Percentiles rank a stretch among this genome's conserved stretches.
phyloP scores from a whole-genome alignment of 92 coral and sea anemone species.

The Porites lobata region DNA sequence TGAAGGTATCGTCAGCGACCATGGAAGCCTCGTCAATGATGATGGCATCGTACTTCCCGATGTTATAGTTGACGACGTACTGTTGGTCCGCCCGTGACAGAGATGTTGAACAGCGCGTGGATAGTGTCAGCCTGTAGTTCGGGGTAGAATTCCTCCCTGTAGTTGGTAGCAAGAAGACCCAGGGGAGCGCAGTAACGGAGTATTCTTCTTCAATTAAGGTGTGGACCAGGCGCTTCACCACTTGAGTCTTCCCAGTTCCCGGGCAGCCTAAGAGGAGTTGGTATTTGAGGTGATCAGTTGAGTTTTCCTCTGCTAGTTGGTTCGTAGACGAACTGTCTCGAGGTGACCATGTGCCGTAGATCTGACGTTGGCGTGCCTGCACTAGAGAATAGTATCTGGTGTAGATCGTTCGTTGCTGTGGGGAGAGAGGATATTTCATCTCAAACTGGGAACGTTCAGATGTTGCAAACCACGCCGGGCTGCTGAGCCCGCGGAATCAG shows the following conservation, averaged over 20 bases:
- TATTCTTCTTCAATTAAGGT: no score
- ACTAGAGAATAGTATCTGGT: no score
- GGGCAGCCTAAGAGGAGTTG: not conserved
- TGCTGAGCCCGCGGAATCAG: slow-evolving; percentile 18
- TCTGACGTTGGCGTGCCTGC: no score
- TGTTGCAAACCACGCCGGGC: slow-evolving; percentile 14
- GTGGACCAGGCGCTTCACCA: not conserved
- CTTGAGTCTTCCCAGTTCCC: not conserved
- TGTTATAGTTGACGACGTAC: not conserved
- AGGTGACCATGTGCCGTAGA: no score
- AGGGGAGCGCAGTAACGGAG: no score
- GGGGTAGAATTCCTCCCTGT: not conserved
- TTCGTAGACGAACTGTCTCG: no score
- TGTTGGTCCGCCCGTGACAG: not conserved
- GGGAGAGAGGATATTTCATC: no score
- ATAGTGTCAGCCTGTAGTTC: not conserved
- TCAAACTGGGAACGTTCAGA: no score
- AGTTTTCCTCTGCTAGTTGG: no score
- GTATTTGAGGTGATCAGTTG: not conserved
- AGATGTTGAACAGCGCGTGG: not conserved
- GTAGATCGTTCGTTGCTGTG: no score
- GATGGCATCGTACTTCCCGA: not conserved
- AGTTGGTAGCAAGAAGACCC: not conserved
- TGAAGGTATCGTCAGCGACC: not conserved
- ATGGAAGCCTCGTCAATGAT: not conserved